Conservation (phyloP, 2,888 invertebrate species). For the Zygothrica quintamaculata region DNA sequence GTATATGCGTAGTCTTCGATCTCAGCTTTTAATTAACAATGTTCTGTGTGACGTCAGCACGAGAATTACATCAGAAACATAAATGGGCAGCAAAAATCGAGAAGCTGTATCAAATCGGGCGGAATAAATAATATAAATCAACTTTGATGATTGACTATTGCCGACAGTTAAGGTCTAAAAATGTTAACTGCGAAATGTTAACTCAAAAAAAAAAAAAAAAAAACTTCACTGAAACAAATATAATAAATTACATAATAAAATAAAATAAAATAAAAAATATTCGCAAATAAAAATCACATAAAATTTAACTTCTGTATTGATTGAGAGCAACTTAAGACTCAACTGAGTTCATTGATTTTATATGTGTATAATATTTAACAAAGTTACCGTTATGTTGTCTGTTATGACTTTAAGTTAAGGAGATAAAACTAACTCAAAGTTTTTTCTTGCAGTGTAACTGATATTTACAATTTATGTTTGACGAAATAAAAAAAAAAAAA, state of each 20-base stretch:
- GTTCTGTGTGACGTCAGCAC: conserved; percentile 71
- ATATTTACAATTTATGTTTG: conserved; percentile 54
- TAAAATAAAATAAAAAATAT: too few species aligned
- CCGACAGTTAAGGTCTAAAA: not conserved
- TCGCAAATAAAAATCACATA: too few species aligned
- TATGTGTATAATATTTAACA: too few species aligned
- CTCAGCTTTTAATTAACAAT: conserved; percentile 47
- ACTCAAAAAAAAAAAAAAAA: too few species aligned
- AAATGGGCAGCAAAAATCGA: conserved; percentile 40
- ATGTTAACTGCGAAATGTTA: not conserved
- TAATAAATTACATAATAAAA: too few species aligned
- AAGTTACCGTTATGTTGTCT: conserved; percentile 6
- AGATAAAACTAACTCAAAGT: too few species aligned
- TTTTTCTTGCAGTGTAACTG: conserved; percentile 50
- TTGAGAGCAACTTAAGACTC: too few species aligned
- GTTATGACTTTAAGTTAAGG: not conserved
- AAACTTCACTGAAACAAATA: too few species aligned
- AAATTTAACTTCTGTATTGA: too few species aligned
- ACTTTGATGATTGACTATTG: conserved; percentile 1
- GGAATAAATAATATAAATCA: conserved; percentile 32
- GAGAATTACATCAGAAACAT: conserved; percentile 75
- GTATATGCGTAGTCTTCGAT: conserved; percentile 13
- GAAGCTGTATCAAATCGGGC: conserved; percentile 10
- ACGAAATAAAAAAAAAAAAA: too few species aligned
- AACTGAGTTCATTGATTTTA: too few species aligned